phyloP scores from a whole-genome alignment of 2,797 vertebrate species.

The Chanos chanos region DNA sequence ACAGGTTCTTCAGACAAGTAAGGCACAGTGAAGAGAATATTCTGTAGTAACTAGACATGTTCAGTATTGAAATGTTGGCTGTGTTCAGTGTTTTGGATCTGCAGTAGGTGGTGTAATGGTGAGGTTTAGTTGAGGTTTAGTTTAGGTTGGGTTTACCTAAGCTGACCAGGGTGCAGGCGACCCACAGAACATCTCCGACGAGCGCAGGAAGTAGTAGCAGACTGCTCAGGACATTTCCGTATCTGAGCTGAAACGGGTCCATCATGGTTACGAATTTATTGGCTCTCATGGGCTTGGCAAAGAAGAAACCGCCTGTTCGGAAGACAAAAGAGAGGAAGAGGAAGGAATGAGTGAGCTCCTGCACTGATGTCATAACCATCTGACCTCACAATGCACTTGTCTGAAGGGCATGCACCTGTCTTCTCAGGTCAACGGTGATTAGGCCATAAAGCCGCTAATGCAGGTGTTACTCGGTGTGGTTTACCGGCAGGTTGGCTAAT shows the following conservation, averaged over 20 bases:
- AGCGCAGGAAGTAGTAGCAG: slow-evolving; percentile 62
- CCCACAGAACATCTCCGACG: slow-evolving; percentile 66
- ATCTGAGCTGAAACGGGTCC: slow-evolving; percentile 77
- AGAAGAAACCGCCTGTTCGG: slow-evolving; percentile 75
- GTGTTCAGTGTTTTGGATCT: too few species aligned
- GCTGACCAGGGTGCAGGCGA: slow-evolving; percentile 67
- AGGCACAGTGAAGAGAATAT: too few species aligned
- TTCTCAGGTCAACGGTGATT: not conserved
- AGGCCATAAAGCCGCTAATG: not conserved
- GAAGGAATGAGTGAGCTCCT: not conserved
- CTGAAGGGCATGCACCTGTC: too few species aligned
- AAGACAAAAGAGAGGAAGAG: not conserved
- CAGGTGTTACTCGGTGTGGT: not conserved
- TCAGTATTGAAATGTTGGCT: too few species aligned
- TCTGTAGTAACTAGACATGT: not conserved
- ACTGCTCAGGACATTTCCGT: slow-evolving; percentile 72
- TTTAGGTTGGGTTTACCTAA: slow-evolving; percentile 66
- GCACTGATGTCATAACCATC: too few species aligned
- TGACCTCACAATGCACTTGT: too few species aligned
- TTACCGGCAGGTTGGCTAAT: not conserved
- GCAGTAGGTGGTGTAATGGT: too few species aligned
- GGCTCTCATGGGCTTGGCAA: slow-evolving; percentile 78
- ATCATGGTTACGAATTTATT: slow-evolving; percentile 81
- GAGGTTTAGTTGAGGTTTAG: too few species aligned
- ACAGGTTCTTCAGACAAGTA: too few species aligned